Conservation (phyloP, 2,888 invertebrate genomes). For the Luperina testacea region DNA sequence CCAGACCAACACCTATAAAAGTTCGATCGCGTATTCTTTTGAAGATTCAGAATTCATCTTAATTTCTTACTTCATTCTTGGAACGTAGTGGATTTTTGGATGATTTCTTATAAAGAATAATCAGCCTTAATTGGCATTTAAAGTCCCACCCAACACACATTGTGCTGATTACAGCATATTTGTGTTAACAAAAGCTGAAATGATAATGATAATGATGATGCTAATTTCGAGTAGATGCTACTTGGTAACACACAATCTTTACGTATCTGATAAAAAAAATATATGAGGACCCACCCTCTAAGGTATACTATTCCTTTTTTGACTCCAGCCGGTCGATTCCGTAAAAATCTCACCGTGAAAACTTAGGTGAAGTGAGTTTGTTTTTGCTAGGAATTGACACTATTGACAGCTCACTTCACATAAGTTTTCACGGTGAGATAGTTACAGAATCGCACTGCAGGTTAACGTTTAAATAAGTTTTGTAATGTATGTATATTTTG, state of each 20-base stretch:
- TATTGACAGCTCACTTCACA: too few relatives aligned
- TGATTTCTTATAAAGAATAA: neutral
- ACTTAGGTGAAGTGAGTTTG: too few relatives aligned
- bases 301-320: too few relatives aligned
- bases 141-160: neutral
- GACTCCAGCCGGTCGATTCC: too few relatives aligned
- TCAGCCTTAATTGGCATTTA: neutral
- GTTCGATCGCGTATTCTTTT: constrained; percentile 36
- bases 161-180: neutral
- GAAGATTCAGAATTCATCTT: constrained; percentile 19
- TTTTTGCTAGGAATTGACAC: too few relatives aligned
- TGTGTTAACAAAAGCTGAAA: neutral
- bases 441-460: too few relatives aligned
- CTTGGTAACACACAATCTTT: neutral
- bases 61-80: neutral
- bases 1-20: constrained; percentile 65
- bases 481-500: too few relatives aligned
- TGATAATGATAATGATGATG: too few relatives aligned
- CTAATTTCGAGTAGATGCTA: neutral
- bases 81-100: neutral
- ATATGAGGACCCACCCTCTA: neutral
- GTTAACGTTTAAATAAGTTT: neutral
- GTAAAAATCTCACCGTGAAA: too few relatives aligned
- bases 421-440: too few relatives aligned
- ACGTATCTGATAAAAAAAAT: neutral